Evolutionary conservation across 2,888 invertebrate genomes (phyloP).

Genomic region (Lasioglossum lativentre): DNA sequence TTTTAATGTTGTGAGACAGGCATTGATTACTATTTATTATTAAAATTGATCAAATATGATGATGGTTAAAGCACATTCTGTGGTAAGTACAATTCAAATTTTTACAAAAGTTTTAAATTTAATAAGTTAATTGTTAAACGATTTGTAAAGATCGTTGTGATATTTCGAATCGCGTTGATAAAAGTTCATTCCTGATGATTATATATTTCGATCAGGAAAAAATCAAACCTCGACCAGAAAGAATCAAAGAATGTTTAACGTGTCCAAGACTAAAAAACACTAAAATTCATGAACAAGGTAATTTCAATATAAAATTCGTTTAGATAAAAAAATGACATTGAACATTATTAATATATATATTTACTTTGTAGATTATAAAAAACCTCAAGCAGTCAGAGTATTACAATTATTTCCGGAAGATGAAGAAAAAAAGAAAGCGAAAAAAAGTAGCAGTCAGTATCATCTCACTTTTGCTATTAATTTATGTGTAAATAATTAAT

Average conservation of each 20-base stretch:
- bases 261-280: neutral
- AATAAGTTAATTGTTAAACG: neutral
- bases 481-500: neutral
- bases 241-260: conserved; percentile 6
- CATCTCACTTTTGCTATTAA: conserved; percentile 1
- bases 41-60: neutral
- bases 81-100: conserved; percentile 13
- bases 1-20: no score
- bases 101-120: neutral
- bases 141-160: no score
- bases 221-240: neutral
- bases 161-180: neutral
- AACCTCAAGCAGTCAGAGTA: conserved; percentile 46
- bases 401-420: conserved; percentile 17
- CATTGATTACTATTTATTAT: neutral
- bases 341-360: neutral
- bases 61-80: conserved; percentile 1
- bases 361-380: conserved; percentile 26
- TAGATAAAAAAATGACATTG: neutral
- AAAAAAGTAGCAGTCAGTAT: conserved; percentile 41
- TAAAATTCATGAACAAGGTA: conserved; percentile 4
- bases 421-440: conserved; percentile 9
- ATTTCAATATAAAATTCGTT: neutral
- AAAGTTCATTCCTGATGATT: neutral
- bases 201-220: conserved; percentile 30